Evolutionary conservation across 2,113 vertebrate species (phyloP).

Genomic region (Artemisiospiza belli): DNA sequence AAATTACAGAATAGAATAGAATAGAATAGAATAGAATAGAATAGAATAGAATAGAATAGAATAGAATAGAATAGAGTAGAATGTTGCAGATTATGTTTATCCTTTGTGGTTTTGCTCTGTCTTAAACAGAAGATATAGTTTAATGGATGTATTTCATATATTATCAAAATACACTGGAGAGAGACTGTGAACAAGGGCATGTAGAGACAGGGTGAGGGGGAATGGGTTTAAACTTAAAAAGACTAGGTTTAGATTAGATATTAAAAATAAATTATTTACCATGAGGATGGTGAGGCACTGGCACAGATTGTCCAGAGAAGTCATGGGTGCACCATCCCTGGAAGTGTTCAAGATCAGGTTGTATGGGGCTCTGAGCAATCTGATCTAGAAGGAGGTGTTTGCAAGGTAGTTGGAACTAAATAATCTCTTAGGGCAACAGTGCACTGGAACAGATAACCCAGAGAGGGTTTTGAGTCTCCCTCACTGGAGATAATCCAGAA

Average conservation of each 20-base stretch:
- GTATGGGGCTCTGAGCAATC: too few species aligned
- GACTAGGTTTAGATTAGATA: background rate
- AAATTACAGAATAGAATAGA: too few species aligned
- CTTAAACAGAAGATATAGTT: background rate
- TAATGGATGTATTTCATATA: background rate
- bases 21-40: too few species aligned
- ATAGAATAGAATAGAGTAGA: too few species aligned
- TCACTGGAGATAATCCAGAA: background rate
- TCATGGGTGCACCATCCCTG: too few species aligned
- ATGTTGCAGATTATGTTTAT: background rate
- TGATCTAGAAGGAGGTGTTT: background rate
- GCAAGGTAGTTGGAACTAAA: background rate
- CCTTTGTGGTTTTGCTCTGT: background rate
- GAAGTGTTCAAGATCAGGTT: too few species aligned
- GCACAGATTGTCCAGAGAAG: too few species aligned
- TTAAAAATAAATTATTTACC: background rate
- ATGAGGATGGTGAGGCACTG: background rate
- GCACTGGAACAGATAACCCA: background rate
- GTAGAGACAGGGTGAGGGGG: background rate
- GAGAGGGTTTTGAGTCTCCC: background rate
- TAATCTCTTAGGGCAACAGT: background rate
- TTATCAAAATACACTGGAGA: too few species aligned
- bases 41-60: too few species aligned
- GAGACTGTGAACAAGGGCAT: background rate
- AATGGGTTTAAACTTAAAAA: background rate